phyloP scores from a whole-genome alignment of 1,140 invertebrate genomes.

The Laupala kohalensis region DNA sequence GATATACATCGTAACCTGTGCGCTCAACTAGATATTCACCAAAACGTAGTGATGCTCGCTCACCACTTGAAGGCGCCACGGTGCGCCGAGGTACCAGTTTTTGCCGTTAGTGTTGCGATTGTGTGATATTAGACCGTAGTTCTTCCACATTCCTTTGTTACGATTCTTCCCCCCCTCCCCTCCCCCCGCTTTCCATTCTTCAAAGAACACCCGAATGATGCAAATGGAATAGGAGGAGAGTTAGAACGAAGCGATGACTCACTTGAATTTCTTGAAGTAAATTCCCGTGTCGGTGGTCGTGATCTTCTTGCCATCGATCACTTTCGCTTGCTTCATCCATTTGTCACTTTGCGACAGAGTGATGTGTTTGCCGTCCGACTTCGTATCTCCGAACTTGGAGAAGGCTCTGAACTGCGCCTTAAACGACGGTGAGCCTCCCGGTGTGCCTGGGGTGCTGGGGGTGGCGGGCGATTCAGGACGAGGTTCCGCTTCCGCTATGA shows the following conservation, averaged over 20 bases:
- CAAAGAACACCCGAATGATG: neutral
- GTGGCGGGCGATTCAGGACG: neutral
- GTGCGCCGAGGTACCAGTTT: no score
- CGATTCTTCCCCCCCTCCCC: neutral
- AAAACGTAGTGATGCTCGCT: no score
- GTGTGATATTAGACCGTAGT: no score
- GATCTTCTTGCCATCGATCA: constrained; percentile 80
- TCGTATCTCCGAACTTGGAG: constrained; percentile 65
- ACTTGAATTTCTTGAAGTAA: constrained; percentile 79
- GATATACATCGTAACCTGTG: no score
- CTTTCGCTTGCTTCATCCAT: constrained; percentile 89
- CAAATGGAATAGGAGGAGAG: neutral
- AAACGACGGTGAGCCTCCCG: constrained; percentile 1
- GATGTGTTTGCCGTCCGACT: constrained; percentile 73
- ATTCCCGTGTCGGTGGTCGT: constrained; percentile 83
- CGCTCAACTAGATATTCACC: no score
- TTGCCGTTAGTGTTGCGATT: no score
- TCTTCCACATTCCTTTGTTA: no score
- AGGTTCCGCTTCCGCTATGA: neutral
- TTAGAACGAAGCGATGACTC: constrained; percentile 17
- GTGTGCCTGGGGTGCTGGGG: constrained; percentile 5
- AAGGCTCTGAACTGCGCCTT: constrained; percentile 11
- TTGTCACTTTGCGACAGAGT: constrained; percentile 83
- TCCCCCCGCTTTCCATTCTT: neutral
- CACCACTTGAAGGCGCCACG: no score